Base-by-base conservation (phyloP, 2,888 invertebrate species). In the Gymnosoma rotundatum region DNA sequence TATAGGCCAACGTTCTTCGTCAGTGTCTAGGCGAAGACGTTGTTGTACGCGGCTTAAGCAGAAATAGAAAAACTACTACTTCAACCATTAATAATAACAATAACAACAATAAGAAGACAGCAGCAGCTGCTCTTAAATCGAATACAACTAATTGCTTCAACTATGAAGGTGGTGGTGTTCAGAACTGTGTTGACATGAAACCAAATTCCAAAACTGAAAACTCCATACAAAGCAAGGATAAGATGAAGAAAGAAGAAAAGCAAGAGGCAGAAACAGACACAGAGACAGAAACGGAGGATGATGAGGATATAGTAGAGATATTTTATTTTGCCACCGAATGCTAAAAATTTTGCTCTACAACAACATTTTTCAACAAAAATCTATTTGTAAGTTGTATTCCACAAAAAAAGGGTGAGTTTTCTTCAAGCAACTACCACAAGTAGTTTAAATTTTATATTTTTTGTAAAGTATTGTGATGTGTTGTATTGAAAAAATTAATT, bases 321-420 rank as follows among this genome's bases (percentile, higher is more conserved):
- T 90, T 91, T 78, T 90, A 90, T 86, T 88, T 89, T 83, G 90
- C 91, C 85, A 90, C 90, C 83, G 89, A 90, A 80, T 90, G 91
- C 86, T 91, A 84, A 86, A 63, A 6, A 3, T 18, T 9, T 12
- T 42, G 32, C n/a, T 9, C 12, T 42, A n/a, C n/a, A 45, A 38
- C 21, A 52, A 20, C 20, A 10, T 2, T 12, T 21, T 25, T 25
- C 25, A 25, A 42, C 21, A n/a, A 45, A 6, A 25, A 50, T 7
- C 21, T 45, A 21, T 25, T 45, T 0, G 6, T 16, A 42, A 42
- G 61, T 20, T 14, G 4, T 45, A 10, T 45, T 45, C 12, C 5
- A 45, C n/a, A n/a, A n/a, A 64, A 64, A 25, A 64, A 25, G 32
- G 66, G 38, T 58, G 58, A 72, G 70, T 45, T 45, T 45, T 45